Base-by-base conservation (phyloP, 2,113 vertebrate genomes). In the Strix aluco region DNA sequence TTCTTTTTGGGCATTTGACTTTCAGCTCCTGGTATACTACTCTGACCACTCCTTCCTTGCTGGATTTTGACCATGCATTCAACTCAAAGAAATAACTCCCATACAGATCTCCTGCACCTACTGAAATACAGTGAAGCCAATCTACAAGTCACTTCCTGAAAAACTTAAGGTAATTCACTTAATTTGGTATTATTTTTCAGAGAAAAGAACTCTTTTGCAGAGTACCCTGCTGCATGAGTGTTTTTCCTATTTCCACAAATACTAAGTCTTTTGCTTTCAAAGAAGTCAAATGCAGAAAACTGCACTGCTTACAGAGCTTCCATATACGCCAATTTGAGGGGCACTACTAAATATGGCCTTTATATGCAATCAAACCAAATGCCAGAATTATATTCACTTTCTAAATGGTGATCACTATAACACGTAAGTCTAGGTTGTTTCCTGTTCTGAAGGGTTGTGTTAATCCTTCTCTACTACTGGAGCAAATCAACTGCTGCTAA, bases 171-270 rank as follows among this genome's bases (percentile, higher is more conserved):
- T 87, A 59, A 72, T 81, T 94, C 27, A 87, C 88, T 79, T 95
- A 92, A 95, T 90, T 82, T 83, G 44, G 73, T 54, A 88, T 79
- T 81, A 55, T 82, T 94, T 89, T 88, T 70, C 62, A 77, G 65
- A 95, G 46, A 89, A 69, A 95, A 85, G 80, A 44, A 61, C 9
- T 13, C 80, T 38, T 38, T 42, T 62, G 81, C 49, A 88, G 94
- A 92, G 38, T 82, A 78, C n/a, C 67, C 25, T 1, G 3, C 47
- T 69, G 17, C 27, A 73, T 15, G 73, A 72, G 59, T 61, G 51
- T 81, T 95, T 89, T 86, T 66, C 51, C 34, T 22, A 67, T 32
- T 92, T 71, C 71, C 57, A 81, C 57, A 92, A 86, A 77, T 65
- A 73, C 38, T 42, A 87, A 92, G 32, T 19, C 5, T 49, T 49